Evolutionary conservation across 1,140 invertebrate genomes (phyloP).

Genomic region (Aculops lycopersici): DNA sequence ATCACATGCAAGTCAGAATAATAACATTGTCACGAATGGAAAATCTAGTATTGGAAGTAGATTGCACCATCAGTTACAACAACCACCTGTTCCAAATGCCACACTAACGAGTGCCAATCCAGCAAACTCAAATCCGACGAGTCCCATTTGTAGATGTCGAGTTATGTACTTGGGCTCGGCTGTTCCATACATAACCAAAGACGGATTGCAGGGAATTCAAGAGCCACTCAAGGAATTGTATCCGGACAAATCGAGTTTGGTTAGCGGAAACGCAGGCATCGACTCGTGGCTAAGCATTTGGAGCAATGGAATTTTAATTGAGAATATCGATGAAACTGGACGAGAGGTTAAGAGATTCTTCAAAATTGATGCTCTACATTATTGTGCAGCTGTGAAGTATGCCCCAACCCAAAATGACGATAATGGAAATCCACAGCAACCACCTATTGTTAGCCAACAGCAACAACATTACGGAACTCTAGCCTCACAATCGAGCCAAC

Average conservation of each 20-base stretch:
- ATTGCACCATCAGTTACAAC: no score
- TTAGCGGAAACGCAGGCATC: conserved; percentile 42
- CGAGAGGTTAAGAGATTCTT: conserved; percentile 84
- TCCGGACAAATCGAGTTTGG: conserved; percentile 19
- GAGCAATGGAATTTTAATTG: conserved; percentile 73
- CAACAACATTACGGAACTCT: not conserved
- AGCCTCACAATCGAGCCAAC: not conserved
- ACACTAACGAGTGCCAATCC: no score
- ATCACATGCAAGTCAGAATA: no score
- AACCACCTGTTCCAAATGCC: no score
- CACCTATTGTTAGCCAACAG: no score
- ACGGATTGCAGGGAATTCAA: conserved; percentile 84
- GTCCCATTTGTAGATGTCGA: conserved; percentile 63
- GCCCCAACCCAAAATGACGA: not conserved
- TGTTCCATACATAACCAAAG: conserved; percentile 84
- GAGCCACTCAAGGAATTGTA: conserved; percentile 84
- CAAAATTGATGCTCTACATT: conserved; percentile 76
- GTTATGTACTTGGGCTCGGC: conserved; percentile 92
- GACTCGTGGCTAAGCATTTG: conserved; percentile 90
- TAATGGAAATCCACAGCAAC: not conserved
- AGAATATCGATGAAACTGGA: conserved; percentile 80
- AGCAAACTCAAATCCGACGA: not conserved
- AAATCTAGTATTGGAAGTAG: no score
- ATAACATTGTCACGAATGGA: no score
- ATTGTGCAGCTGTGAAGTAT: conserved; percentile 80